A percentile compares a stretch with the other conserved stretches of the same genome.
Evolutionary conservation across 2,113 vertebrate species (phyloP).

Genomic region (Serinus canaria): DNA sequence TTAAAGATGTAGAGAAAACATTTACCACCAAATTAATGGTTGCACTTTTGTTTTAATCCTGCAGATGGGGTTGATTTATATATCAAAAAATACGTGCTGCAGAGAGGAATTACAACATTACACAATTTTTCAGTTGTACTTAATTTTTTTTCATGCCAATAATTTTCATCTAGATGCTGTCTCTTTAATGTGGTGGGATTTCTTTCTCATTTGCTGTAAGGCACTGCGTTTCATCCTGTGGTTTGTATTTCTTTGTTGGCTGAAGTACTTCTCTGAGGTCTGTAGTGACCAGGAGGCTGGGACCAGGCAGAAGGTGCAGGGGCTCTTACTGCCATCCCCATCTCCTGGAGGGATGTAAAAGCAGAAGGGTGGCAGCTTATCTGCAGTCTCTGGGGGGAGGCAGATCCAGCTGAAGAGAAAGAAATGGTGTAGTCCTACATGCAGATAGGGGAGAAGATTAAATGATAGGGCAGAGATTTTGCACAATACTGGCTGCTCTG

Average conservation of each 20-base stretch:
- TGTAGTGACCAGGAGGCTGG: neutral
- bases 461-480: neutral
- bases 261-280: neutral
- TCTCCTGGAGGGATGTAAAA: neutral
- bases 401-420: neutral
- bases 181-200: neutral
- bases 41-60: slow-evolving; percentile 53
- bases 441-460: slow-evolving; percentile 8
- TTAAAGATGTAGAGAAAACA: slow-evolving; percentile 44
- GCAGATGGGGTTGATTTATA: slow-evolving; percentile 50
- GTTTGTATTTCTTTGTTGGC: neutral
- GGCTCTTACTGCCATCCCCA: neutral
- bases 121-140: slow-evolving; percentile 2
- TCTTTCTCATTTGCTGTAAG: neutral
- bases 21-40: slow-evolving; percentile 48
- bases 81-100: neutral
- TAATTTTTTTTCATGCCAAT: neutral
- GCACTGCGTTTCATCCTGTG: neutral
- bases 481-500: slow-evolving; percentile 1
- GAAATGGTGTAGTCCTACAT: neutral
- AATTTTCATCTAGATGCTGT: slow-evolving; percentile 4
- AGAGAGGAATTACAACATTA: neutral
- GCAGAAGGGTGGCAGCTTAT: neutral
- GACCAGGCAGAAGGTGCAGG: neutral
- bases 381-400: neutral